Percentiles rank a stretch among this genome's conserved stretches.
Evolutionary conservation across 2,113 vertebrate species (phyloP).

Genomic region (Oreochromis tanganicae): DNA sequence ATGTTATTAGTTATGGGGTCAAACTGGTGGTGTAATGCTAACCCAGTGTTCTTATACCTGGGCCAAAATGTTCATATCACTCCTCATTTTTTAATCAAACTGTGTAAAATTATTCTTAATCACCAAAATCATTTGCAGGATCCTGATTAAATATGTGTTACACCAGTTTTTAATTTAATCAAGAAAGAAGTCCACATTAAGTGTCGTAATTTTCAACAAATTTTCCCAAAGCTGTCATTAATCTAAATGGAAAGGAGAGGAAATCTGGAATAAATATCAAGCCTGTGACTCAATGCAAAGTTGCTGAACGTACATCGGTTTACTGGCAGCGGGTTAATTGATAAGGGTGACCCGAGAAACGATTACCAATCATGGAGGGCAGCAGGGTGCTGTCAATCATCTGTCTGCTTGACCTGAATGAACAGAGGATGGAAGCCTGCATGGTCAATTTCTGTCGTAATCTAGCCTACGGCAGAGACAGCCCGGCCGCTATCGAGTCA

Average conservation of each 20-base stretch:
- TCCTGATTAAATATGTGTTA: neutral
- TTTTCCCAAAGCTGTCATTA: neutral
- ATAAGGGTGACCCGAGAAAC: slow-evolving; percentile 60
- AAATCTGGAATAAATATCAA: slow-evolving; percentile 18
- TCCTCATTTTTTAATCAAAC: neutral
- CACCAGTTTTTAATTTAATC: neutral
- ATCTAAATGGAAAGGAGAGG: neutral
- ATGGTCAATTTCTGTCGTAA: slow-evolving; percentile 36
- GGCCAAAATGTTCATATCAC: neutral
- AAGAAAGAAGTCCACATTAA: neutral
- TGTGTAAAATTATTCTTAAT: neutral
- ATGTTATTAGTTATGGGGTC: neutral
- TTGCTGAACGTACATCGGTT: slow-evolving; percentile 30
- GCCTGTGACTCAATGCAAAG: slow-evolving; percentile 2
- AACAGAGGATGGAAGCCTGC: slow-evolving; percentile 1
- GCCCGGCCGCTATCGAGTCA: slow-evolving; percentile 23
- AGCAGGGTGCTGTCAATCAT: slow-evolving; percentile 68
- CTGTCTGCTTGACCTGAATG: slow-evolving; percentile 48
- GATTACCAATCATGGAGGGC: slow-evolving; percentile 63
- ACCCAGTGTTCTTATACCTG: neutral
- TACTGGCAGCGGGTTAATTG: slow-evolving; percentile 60
- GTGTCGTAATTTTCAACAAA: neutral
- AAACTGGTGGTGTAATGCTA: neutral
- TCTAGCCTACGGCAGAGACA: slow-evolving; percentile 24
- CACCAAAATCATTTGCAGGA: neutral